Evolutionary conservation across 1,140 invertebrate genomes (phyloP), one percentile per base, ranked within the genome.

Genomic region (Rhyzopertha dominica): DNA sequence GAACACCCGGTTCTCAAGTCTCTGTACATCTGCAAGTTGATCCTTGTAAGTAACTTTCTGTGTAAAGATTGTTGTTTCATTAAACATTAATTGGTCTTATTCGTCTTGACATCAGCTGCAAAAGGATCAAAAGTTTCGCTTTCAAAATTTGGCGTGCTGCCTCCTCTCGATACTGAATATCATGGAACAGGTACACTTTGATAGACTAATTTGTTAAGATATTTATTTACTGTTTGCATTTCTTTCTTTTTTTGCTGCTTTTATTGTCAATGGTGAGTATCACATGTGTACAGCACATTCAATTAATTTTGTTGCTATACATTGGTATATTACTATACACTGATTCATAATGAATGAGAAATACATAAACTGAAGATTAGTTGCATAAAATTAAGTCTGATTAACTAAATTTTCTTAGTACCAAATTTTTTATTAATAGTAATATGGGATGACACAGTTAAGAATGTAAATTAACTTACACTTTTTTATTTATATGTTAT

Each of bases 21-120:
- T 71, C 71, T 24, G 86, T 86, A 1, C 67, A 77, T 35, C 69
- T 90, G 1, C 73, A 70, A 16, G 86, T 90, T 9, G 81, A 85
- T 60, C 76, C 74, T 67, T 80, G 86, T 89, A 78, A 79, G 82
- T 78, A 61, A 44, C 8, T 37, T 12, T 36, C 10, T 3, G 4
- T 36, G 12, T 18, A 36, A 36, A 36, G 16, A 30, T 5, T 31
- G 29, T 29, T 28, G n/a, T n/a, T n/a, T n/a, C 8, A 9, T 28
- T 24, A 2, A 44, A 44, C 17, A 36, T n/a, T 22, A 30, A 20
- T 36, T 37, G 3, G 5, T 8, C 12, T 35, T n/a, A 16, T 37
- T 12, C 26, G 13, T 24, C n/a, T 24, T 45, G 23, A 29, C 61
- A 66, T 50, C 69, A 70, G 72, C 66, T 28, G 65, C 65, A 59